Conservation (phyloP, 2,888 invertebrate species). For the Linyphia triangularis region DNA sequence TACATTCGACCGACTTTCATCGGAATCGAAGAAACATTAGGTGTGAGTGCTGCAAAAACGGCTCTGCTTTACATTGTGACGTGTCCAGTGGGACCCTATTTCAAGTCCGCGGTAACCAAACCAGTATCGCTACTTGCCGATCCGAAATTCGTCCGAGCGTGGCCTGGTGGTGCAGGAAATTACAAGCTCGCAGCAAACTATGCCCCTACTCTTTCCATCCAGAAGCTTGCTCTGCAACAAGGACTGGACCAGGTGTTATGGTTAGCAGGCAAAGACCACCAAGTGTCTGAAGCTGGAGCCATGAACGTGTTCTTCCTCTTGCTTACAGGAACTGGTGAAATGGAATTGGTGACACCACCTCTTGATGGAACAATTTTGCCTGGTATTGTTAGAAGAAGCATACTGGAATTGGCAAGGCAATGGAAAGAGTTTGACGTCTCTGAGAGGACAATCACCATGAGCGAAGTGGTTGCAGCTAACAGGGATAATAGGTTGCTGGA, state of each 20-base stretch:
- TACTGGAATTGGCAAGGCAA: slow-evolving; percentile 88
- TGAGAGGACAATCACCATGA: slow-evolving; percentile 91
- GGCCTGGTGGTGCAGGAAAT: slow-evolving; percentile 95
- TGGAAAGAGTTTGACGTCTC: slow-evolving; percentile 86
- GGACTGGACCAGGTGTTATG: slow-evolving; percentile 97
- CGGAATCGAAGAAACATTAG: slow-evolving; percentile 93
- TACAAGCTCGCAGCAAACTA: slow-evolving; percentile 94
- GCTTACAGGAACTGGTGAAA: slow-evolving; percentile 93
- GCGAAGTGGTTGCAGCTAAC: slow-evolving; percentile 86
- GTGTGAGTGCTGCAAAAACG: slow-evolving; percentile 91
- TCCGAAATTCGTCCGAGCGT: slow-evolving; percentile 87
- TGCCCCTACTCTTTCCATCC: slow-evolving; percentile 82
- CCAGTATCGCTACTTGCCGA: slow-evolving; percentile 95
- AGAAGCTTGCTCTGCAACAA: slow-evolving; percentile 86
- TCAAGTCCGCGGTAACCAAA: slow-evolving; percentile 84
- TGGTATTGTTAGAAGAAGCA: slow-evolving; percentile 93
- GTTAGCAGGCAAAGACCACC: slow-evolving; percentile 95
- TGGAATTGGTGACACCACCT: slow-evolving; percentile 94
- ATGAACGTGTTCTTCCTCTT: slow-evolving; percentile 96
- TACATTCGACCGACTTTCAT: slow-evolving; percentile 98
- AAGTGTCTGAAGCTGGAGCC: slow-evolving; percentile 97
- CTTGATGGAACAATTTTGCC: slow-evolving; percentile 95
- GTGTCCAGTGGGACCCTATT: slow-evolving; percentile 96
- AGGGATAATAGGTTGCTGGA: slow-evolving; percentile 93
- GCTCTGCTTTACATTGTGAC: slow-evolving; percentile 94